Percentiles rank a stretch among this genome's conserved stretches.
Evolutionary conservation across 1,140 invertebrate species (phyloP).

Genomic region (Musca vetustissima): DNA sequence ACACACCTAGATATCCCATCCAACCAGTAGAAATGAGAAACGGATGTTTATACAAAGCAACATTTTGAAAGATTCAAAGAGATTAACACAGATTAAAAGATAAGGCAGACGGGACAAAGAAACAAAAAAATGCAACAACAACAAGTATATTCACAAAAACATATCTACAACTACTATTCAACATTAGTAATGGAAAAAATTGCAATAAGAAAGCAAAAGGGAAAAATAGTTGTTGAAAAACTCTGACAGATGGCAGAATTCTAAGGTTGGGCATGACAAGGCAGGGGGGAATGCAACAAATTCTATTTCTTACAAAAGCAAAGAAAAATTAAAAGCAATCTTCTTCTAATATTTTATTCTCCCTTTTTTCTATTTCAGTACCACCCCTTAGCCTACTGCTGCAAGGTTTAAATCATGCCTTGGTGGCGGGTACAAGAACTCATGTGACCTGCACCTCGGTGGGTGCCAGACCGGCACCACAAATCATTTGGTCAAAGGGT

Average conservation of each 20-base stretch:
- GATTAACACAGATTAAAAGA: constrained; percentile 21
- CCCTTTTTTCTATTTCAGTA: constrained; percentile 61
- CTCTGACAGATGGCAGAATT: not conserved
- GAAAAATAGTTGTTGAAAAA: not conserved
- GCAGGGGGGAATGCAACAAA: not conserved
- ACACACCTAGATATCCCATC: too few relatives aligned
- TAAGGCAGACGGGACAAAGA: not conserved
- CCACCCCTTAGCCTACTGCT: constrained; percentile 77
- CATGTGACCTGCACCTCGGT: constrained; percentile 80
- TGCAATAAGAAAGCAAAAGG: too few relatives aligned
- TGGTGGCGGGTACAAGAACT: constrained; percentile 80
- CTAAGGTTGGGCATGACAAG: too few relatives aligned
- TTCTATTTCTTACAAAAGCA: too few relatives aligned
- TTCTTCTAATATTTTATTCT: constrained; percentile 14
- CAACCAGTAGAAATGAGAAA: too few relatives aligned
- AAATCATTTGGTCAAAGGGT: constrained; percentile 80
- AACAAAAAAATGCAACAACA: not conserved
- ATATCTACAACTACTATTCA: too few relatives aligned
- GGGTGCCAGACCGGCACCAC: constrained; percentile 78
- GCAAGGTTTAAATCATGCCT: constrained; percentile 73
- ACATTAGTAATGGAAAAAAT: too few relatives aligned
- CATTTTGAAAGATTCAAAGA: constrained; percentile 9
- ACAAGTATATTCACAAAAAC: too few relatives aligned
- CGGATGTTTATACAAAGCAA: too few relatives aligned
- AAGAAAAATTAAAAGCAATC: not conserved